phyloP scores from a whole-genome alignment of 2,797 vertebrate genomes.

The Microctenopoma steveboyesi region DNA sequence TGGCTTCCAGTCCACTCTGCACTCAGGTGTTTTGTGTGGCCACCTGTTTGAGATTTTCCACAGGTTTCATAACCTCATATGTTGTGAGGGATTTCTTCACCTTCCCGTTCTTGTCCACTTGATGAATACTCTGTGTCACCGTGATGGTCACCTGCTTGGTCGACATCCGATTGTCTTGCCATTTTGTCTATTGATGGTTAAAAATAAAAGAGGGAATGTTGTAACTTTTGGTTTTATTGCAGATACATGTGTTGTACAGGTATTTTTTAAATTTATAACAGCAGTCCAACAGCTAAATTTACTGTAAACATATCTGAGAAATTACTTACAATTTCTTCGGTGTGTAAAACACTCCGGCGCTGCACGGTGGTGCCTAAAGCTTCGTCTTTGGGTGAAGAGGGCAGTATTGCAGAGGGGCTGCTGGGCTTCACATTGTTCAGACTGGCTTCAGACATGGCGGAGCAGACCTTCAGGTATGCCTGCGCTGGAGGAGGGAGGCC shows the following conservation, averaged over 20 bases:
- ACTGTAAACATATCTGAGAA: neutral
- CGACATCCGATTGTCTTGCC: conserved; percentile 86
- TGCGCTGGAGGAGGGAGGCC: conserved; percentile 82
- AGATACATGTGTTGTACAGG: neutral
- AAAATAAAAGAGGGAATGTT: neutral
- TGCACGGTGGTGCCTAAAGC: conserved; percentile 77
- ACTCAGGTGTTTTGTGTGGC: conserved; percentile 58
- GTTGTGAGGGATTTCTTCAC: conserved; percentile 83
- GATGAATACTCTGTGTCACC: conserved; percentile 85
- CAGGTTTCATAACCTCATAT: conserved; percentile 82
- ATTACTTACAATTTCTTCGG: conserved; percentile 82
- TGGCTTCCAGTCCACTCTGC: conserved; percentile 25
- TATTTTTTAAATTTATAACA: no score
- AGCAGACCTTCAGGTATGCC: conserved; percentile 84
- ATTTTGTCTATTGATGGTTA: conserved; percentile 76
- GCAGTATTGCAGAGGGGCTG: conserved; percentile 45
- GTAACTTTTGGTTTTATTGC: neutral
- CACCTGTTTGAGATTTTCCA: conserved; percentile 70
- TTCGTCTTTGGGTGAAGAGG: conserved; percentile 61
- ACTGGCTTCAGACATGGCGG: conserved; percentile 76
- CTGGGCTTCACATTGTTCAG: conserved; percentile 68
- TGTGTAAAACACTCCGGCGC: conserved; percentile 80
- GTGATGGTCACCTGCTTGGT: conserved; percentile 88
- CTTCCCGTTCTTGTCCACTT: conserved; percentile 84
- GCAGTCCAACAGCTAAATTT: no score